Evolutionary conservation across 2,797 vertebrate species (phyloP).

Genomic region (Enteromius treurensis): DNA sequence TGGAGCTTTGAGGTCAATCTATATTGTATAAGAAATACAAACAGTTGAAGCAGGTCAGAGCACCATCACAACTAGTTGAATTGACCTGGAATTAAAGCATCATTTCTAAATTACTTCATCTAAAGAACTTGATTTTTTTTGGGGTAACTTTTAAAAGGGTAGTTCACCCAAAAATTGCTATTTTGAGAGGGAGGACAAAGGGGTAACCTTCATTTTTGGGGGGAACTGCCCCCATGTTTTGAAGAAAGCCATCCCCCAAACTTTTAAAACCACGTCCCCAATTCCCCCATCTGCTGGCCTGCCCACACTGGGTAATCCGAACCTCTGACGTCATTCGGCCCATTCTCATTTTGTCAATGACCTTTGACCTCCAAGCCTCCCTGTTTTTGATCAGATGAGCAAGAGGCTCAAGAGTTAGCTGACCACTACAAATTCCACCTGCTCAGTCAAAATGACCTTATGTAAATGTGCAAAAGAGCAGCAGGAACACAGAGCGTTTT

Average conservation of each 20-base stretch:
- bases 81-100: background rate
- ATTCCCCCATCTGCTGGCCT: slow-evolving; percentile 54
- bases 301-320: slow-evolving; percentile 61
- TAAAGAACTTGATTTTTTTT: background rate
- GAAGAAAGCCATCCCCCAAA: background rate
- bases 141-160: background rate
- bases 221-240: background rate
- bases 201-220: background rate
- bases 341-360: slow-evolving; percentile 53
- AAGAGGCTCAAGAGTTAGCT: slow-evolving; percentile 51
- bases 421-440: slow-evolving; percentile 62
- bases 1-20: background rate
- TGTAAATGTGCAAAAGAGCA: slow-evolving; percentile 73
- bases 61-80: background rate
- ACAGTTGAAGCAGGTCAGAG: background rate
- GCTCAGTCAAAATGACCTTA: slow-evolving; percentile 66
- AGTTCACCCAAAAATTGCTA: background rate
- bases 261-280: slow-evolving; percentile 61
- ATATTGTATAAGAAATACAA: background rate
- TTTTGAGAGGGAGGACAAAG: background rate
- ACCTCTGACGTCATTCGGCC: slow-evolving; percentile 48
- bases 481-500: slow-evolving; percentile 65
- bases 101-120: background rate
- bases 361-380: slow-evolving; percentile 43
- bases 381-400: slow-evolving; percentile 41